These are phyloP conservation scores for Astyanax mexicanus DNA, from an alignment of 2,797 vertebrate genomes.

Conservation along the genomic window DNA sequence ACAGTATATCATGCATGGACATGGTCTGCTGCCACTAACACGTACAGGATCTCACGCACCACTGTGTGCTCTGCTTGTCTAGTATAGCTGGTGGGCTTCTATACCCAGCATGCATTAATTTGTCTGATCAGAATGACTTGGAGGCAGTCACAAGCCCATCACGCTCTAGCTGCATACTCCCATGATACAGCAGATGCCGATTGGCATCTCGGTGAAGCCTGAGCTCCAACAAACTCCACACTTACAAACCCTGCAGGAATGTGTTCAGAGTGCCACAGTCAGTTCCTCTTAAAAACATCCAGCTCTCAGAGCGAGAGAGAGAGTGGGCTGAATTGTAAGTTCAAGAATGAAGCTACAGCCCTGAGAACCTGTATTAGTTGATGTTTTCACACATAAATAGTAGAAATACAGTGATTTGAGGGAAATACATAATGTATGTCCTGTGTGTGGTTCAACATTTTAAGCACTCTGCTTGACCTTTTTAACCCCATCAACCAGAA, in stretches of 20 bases:
- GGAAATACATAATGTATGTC: neutral
- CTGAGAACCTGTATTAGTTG: neutral
- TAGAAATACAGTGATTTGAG: neutral
- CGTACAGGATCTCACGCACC: neutral
- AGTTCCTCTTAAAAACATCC: constrained; percentile 4
- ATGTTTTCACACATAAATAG: neutral
- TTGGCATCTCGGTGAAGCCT: constrained; percentile 19
- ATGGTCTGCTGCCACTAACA: neutral
- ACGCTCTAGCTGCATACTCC: constrained; percentile 25
- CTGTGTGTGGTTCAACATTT: neutral
- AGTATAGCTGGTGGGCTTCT: constrained; percentile 30
- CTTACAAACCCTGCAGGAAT: constrained; percentile 18
- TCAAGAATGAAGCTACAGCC: neutral
- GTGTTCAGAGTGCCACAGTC: neutral
- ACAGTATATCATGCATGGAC: neutral
- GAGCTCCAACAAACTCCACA: neutral
- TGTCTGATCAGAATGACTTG: constrained; percentile 30
- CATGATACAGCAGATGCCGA: constrained; percentile 38
- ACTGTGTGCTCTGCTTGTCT: neutral
- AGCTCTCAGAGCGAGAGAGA: neutral
- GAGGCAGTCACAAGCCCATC: constrained; percentile 45
- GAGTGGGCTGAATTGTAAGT: neutral
- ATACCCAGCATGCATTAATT: neutral
- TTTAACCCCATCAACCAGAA: no score
- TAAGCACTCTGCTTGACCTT: neutral